These are phyloP conservation scores for Lasioglossum baleicum DNA, from an alignment of 1,140 invertebrate genomes.

Conservation along the genomic window DNA sequence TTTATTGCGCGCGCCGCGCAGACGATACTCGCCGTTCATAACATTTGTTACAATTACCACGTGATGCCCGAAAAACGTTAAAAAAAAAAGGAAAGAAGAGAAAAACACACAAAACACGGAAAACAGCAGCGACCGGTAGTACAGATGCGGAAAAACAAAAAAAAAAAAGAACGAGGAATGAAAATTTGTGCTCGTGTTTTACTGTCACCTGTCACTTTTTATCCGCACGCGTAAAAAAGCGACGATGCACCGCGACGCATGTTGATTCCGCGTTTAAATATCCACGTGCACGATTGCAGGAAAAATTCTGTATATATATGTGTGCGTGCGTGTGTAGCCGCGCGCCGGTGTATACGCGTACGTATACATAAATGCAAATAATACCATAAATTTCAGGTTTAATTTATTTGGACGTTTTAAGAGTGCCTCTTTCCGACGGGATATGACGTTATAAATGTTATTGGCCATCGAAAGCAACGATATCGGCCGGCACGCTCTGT, in stretches of 20 bases:
- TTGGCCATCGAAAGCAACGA: conserved; percentile 28
- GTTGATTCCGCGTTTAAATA: conserved; percentile 46
- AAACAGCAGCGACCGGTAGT: too few relatives aligned
- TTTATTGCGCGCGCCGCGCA: conserved; percentile 6
- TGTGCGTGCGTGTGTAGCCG: too few relatives aligned
- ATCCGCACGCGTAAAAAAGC: conserved; percentile 38
- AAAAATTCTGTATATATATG: neutral
- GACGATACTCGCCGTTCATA: conserved; percentile 12
- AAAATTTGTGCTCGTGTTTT: conserved; percentile 43
- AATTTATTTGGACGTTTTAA: conserved; percentile 49
- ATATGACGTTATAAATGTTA: conserved; percentile 49
- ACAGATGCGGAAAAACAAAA: neutral
- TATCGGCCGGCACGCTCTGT: neutral
- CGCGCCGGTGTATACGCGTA: neutral
- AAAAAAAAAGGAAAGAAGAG: neutral
- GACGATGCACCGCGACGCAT: conserved; percentile 43
- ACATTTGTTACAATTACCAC: conserved; percentile 44
- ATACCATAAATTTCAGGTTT: conserved; percentile 45
- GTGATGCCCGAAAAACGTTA: neutral
- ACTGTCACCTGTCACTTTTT: conserved; percentile 46
- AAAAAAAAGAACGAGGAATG: conserved; percentile 7
- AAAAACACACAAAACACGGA: neutral
- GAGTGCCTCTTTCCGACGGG: conserved; percentile 27
- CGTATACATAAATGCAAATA: conserved; percentile 46
- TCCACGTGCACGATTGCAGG: neutral